Base-by-base conservation (phyloP, 2,113 vertebrate genomes). In the Rissa tridactyla region DNA sequence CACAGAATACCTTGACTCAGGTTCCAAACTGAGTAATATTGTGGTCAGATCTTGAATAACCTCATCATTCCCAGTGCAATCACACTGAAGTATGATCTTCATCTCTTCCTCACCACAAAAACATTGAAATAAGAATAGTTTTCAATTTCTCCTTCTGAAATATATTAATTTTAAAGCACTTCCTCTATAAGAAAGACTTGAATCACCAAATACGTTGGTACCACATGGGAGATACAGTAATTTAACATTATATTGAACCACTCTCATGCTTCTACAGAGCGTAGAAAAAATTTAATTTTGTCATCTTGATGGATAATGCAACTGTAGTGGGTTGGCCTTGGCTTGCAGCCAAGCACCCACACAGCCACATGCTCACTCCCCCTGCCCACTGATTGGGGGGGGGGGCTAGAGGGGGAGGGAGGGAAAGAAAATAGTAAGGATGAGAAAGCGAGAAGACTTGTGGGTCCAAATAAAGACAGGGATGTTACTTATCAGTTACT, bases 281-380 rank as follows among this genome's bases (percentile, higher is more conserved):
- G 7, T 9, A 84, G 80, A 82, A 38, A 94, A 96, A 96, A 97
- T 88, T 92, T 60, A 92, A 86, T 95, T 70, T 95, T 95, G 86
- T 78, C 76, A 55, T 96, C 38, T 91, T 96, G 92, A 92, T 89
- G 72, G 80, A 94, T 94, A 95, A 78, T 77, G 29, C 34, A 66
- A 70, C 44, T 65, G 65, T n/a, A 82, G 70, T 34, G n/a, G 29
- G 52, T 70, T 86, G 62, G 85, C 36, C 71, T 90, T 95, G 79
- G 68, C 79, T 90, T 1, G 2, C 13, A 70, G 58, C 64, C 64
- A 77, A 38, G 34, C 52, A 90, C 78, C 34, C 62, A 79, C 61
- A 72, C 20, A 92, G 29, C 6, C 29, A 36, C 36, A 69, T 78
- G 40, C 14, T 87, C 32, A 46, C 16, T 75, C 11, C 20, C 18